Base-by-base conservation (phyloP, 2,113 vertebrate genomes). In the Andinoacara biseriatus region DNA sequence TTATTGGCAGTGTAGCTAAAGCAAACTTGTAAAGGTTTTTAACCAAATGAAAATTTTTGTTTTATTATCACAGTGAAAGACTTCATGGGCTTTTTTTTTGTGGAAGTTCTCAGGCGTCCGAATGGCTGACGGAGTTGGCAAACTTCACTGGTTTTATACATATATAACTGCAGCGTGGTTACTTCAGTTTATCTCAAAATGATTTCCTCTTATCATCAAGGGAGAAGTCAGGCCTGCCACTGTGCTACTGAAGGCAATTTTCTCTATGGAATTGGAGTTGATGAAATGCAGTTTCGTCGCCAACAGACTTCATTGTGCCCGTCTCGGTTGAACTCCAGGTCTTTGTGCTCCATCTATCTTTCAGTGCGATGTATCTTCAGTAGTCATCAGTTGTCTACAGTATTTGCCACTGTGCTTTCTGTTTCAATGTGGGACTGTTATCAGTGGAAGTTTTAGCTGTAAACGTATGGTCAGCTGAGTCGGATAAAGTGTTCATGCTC, bases 121-220 rank as follows among this genome's bases (percentile, higher is more conserved):
- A 78, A 57, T 56, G 24, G 18, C 76, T 62, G 58, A 49, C 43
- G 3, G 40, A 62, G 54, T 86, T 63, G 15, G 58, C 81, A 61
- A 78, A 85, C 69, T 59, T 61, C 43, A 61, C 2, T 20, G 58
- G 24, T 49, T 57, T 78, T 72, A 54, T 72, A 72, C 67, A 72
- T 54, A 54, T 38, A 49, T 43, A 67, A n/a, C 74, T 38, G 62
- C 62, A 10, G 59, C 35, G 1, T 15, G 81, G 89, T 87, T 67
- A 80, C 46, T 84, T 91, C 33, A 54, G 15, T 86, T 84, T 90
- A 84, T 87, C 80, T 80, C 6, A 33, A 91, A 90, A 75, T 61
- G 31, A 82, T 91, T 85, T 89, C 52, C 58, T 74, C 74, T 90
- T 87, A 85, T 89, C 81, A 3, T 63, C 0, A 40, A 52, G 54